Percentiles rank a stretch among this genome's conserved stretches.
These are phyloP conservation scores for Lepidurus couesii DNA, from an alignment of 1,140 invertebrate species.

Conservation along the genomic window DNA sequence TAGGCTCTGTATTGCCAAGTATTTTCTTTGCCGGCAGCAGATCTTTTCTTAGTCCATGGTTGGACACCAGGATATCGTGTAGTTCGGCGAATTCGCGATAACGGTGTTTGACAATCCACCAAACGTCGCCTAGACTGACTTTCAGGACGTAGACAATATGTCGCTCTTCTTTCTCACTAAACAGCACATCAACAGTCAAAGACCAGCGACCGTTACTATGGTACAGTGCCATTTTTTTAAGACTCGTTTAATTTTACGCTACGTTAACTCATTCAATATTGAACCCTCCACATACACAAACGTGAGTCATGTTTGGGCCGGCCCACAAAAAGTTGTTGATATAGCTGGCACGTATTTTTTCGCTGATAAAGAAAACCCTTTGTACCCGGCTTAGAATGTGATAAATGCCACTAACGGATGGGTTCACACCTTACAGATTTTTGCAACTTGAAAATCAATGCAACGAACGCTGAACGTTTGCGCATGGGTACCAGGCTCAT, in stretches of 20 bases:
- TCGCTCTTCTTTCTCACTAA: constrained; percentile 30
- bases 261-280: neutral
- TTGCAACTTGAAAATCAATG: neutral
- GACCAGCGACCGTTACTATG: neutral
- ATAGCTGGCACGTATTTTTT: neutral
- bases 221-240: neutral
- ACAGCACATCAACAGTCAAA: constrained; percentile 24
- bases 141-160: constrained; percentile 31
- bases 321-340: neutral
- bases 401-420: neutral
- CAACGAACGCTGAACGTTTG: neutral
- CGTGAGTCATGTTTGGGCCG: neutral
- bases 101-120: constrained; percentile 74
- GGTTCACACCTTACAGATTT: neutral
- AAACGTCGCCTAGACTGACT: constrained; percentile 56
- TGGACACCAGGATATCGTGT: constrained; percentile 69
- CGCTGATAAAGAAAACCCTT: neutral
- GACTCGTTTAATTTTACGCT: neutral
- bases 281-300: neutral
- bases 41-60: constrained; percentile 73
- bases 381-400: neutral
- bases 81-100: constrained; percentile 85
- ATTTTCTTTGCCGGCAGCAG: constrained; percentile 86
- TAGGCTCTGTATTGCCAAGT: constrained; percentile 67
- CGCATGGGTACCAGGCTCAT: neutral